Conservation (phyloP, 2,888 invertebrate genomes). For the Rhagophthalmus giganteus region DNA sequence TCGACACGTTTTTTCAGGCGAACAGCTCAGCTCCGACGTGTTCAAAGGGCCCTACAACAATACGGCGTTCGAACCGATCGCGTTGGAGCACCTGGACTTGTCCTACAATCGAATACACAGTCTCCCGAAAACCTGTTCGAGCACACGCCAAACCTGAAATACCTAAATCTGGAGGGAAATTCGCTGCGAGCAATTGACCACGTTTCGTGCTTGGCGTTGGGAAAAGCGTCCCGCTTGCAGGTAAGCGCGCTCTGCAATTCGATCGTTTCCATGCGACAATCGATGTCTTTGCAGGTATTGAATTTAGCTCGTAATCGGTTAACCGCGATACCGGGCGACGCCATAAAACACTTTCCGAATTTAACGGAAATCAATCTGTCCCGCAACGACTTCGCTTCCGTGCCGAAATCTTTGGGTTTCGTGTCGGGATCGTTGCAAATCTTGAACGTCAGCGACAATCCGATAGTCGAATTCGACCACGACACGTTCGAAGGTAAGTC, state of each 20-base stretch:
- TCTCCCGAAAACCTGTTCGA: constrained; percentile 64
- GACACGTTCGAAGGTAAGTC: constrained; percentile 63
- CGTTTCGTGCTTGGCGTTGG: constrained; percentile 62
- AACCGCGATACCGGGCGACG: constrained; percentile 59
- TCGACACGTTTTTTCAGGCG: too few species aligned
- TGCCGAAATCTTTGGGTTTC: constrained; percentile 62
- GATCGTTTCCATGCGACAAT: too few species aligned
- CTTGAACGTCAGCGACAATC: constrained; percentile 66
- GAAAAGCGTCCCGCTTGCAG: constrained; percentile 60
- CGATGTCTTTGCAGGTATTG: constrained; percentile 45
- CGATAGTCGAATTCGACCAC: constrained; percentile 61
- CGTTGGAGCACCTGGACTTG: constrained; percentile 63
- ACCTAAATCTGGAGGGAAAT: constrained; percentile 65
- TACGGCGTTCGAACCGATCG: constrained; percentile 60
- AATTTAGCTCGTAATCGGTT: constrained; percentile 60
- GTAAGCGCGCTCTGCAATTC: too few species aligned
- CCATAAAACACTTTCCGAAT: constrained; percentile 58
- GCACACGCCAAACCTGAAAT: constrained; percentile 64
- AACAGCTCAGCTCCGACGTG: constrained; percentile 64
- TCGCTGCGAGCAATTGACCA: constrained; percentile 63
- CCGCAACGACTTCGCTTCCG: constrained; percentile 62
- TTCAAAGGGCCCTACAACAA: constrained; percentile 68
- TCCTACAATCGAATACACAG: constrained; percentile 67
- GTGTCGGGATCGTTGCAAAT: constrained; percentile 61
- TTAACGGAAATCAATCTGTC: constrained; percentile 63